phyloP scores from a whole-genome alignment of 2,797 vertebrate species.

The Cacajao melanocephalus region DNA sequence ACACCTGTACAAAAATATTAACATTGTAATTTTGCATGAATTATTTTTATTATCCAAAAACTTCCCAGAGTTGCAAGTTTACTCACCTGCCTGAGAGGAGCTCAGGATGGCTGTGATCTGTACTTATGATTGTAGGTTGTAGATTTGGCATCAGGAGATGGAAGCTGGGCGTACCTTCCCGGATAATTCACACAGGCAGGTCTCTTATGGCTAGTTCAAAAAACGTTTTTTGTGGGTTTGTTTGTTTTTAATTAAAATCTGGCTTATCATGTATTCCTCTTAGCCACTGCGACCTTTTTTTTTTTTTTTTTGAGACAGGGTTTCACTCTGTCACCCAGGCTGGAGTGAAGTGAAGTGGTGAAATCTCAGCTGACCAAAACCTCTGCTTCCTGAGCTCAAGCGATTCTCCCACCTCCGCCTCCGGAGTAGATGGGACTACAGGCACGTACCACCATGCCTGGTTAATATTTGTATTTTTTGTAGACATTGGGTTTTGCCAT shows the following conservation, averaged over 20 bases:
- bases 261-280: not conserved
- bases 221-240: too few relatives aligned
- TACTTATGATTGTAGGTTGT: not conserved
- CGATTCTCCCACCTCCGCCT: too few relatives aligned
- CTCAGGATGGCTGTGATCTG: not conserved
- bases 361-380: too few relatives aligned
- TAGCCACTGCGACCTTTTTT: not conserved
- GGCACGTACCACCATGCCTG: too few relatives aligned
- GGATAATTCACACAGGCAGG: not conserved
- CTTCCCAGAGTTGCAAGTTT: not conserved
- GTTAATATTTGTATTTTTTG: too few relatives aligned
- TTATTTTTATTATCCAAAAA: not conserved
- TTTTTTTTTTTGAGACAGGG: too few relatives aligned
- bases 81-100: not conserved
- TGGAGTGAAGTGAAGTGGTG: too few relatives aligned
- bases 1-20: slow-evolving; percentile 14
- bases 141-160: not conserved
- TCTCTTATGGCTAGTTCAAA: not conserved
- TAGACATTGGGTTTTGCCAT: too few relatives aligned
- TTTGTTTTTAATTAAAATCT: not conserved
- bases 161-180: not conserved
- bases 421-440: too few relatives aligned
- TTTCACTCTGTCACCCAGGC: too few relatives aligned
- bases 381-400: too few relatives aligned
- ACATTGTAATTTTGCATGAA: not conserved